Base-by-base conservation (phyloP, 2,113 vertebrate genomes). In the Isurus oxyrinchus region DNA sequence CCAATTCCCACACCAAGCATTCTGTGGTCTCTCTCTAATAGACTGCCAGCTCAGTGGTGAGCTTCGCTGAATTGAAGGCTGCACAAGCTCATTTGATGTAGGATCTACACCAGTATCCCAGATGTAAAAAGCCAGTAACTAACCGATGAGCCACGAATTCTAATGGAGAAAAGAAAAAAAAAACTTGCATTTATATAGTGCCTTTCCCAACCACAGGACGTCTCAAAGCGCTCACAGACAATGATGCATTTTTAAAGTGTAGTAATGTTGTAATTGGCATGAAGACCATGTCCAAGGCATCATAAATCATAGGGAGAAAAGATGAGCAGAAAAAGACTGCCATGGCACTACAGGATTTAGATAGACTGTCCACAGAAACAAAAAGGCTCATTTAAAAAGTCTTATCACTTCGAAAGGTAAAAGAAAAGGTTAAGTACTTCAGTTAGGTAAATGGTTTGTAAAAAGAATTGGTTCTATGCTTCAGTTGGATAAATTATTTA, bases 361-460 rank as follows among this genome's bases (percentile, higher is more conserved):
- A 57, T 31, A 91, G 90, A 35, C 23, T 66, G 90, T 25, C 66
- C 6, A 66, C 16, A 40, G 61, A 94, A 40, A 94, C 57, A 61
- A 91, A 61, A 13, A 7, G 27, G 57, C 57, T n/a, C 31, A 93
- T 93, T 93, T 40, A 94, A 61, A 94, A 94, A 63, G 3, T 6
- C 35, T 40, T 40, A 16, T 94, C 90, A 40, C 61, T 19, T n/a
- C n/a, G 19, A 19, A 94, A 40, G 90, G 40, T 5, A 94, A 87
- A 95, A 76, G 61, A 95, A 69, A 72, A 67, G 25, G 44, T 95
- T 95, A 95, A 69, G 69, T n/a, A 72, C 94, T 59, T 91, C 44
- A 72, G 66, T 55, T 72, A 7, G 67, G 49, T 94, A 49, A 94
- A 66, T 44, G 5, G 66, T 95, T 72, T 95, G 44, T 72, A 49